phyloP scores from a whole-genome alignment of 53 echinoderm and acorn worm species.

The Patiria pectinifera region DNA sequence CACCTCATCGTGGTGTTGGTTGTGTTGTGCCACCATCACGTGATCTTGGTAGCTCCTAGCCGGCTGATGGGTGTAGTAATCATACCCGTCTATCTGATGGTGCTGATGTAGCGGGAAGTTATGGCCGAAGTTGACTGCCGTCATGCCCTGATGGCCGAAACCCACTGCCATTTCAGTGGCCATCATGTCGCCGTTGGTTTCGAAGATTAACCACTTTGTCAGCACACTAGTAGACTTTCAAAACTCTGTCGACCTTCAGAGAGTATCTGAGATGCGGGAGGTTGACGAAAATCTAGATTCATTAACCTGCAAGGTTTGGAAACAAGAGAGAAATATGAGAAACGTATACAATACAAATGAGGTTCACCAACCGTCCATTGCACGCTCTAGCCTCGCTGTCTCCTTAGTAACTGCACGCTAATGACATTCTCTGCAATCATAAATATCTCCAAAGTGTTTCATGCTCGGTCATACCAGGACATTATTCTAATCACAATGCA shows the following conservation, averaged over 20 bases:
- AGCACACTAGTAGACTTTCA: not conserved
- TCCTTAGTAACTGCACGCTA: slow-evolving; percentile 7
- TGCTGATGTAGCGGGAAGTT: slow-evolving; percentile 21
- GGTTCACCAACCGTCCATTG: not conserved
- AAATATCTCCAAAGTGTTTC: not conserved
- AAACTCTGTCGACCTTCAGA: not conserved
- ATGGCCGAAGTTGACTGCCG: slow-evolving; percentile 36
- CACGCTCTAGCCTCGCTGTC: not conserved
- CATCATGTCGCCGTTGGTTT: slow-evolving; percentile 18
- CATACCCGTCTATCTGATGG: slow-evolving; percentile 49
- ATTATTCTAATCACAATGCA: not conserved
- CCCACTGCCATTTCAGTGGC: slow-evolving; percentile 59
- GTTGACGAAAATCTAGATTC: not conserved
- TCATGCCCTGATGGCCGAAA: slow-evolving; percentile 27
- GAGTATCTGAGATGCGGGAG: not conserved
- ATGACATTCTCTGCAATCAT: not conserved
- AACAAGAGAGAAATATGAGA: not conserved
- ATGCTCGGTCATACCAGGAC: not conserved
- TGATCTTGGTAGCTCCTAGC: slow-evolving; percentile 34
- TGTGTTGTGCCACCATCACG: not conserved
- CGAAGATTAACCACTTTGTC: not conserved
- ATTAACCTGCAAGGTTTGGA: not conserved
- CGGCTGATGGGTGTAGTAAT: slow-evolving; percentile 37
- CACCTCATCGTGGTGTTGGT: not conserved
- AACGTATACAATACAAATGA: not conserved